Evolutionary conservation across 2,113 vertebrate species (phyloP), one percentile per base, ranked within the genome.

Genomic region (Numida meleagris): DNA sequence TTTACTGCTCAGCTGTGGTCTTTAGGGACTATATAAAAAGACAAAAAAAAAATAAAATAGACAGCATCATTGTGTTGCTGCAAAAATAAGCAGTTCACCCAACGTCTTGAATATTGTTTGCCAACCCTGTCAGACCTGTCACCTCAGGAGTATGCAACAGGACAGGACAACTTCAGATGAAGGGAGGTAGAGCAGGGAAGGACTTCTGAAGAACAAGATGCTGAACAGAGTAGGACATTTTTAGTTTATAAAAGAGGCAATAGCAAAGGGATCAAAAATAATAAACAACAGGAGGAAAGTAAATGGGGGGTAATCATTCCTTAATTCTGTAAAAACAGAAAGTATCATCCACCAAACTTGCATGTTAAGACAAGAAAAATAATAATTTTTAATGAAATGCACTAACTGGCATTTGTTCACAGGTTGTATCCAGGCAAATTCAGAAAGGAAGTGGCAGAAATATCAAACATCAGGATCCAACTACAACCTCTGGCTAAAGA

Each of bases 1-100:
- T 77, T 72, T 63, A 11, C 16, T 14, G 31, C 74, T 81, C 33
- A 57, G 38, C 34, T 40, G 31, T 25, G 36, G 13, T 25, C n/a
- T 43, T 67, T 23, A 46, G 51, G 57, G 92, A 13, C 11, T 42
- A 2, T 59, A 67, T n/a, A 6, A 87, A 86, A 67, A 72, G 33
- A 16, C 0, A 0, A 17, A 50, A 51, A 51, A 53, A 53, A 53
- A 29, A 55, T 45, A 80, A 78, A 74, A 66, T 2, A 18, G 33
- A 53, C 0, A 1, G 19, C 27, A 55, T n/a, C 9, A 0, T 21
- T 11, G 21, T 63, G 34, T 23, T 38, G 40, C 27, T 12, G 31
- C 0, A 8, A 48, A 88, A 71, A 58, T 9, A 58, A 80, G 18
- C 7, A 5, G 14, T 24, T 75, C 46, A 40, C 17, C 31, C 2